These are phyloP conservation scores for Caenorhabditis sinica DNA, from an alignment of 2,888 invertebrate species.

Conservation along the genomic window DNA sequence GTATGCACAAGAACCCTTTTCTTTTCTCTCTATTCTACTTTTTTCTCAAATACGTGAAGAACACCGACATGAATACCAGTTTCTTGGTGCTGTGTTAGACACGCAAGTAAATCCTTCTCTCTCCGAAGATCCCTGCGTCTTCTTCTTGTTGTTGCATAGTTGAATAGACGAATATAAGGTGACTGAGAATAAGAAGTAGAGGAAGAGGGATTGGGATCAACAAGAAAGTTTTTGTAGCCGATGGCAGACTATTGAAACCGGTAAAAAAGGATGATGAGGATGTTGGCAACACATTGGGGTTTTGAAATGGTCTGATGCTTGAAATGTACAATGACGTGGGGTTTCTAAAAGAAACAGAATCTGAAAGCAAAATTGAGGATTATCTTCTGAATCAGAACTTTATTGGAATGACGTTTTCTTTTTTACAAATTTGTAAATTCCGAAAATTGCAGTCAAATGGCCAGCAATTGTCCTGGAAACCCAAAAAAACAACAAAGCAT, in stretches of 20 bases:
- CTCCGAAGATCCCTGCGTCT: constrained; percentile 14
- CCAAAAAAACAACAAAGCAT: constrained; percentile 5
- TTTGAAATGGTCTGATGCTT: constrained; percentile 11
- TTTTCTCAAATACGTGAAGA: constrained; percentile 10
- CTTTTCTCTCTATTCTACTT: neutral
- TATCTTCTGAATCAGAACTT: too few species aligned
- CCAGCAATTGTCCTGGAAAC: neutral
- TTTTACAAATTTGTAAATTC: too few species aligned
- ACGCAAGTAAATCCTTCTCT: constrained; percentile 47
- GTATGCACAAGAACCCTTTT: constrained; percentile 20
- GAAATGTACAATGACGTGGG: constrained; percentile 28
- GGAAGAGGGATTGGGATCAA: constrained; percentile 21
- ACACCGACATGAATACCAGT: constrained; percentile 44
- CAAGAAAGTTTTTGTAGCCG: constrained; percentile 26
- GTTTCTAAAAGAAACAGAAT: neutral
- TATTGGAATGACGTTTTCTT: too few species aligned
- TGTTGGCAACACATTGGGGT: constrained; percentile 13
- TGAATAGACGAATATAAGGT: constrained; percentile 25
- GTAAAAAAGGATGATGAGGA: constrained; percentile 20
- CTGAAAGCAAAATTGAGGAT: neutral
- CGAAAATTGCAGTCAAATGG: neutral
- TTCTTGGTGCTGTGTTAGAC: constrained; percentile 14
- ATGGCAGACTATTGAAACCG: constrained; percentile 35
- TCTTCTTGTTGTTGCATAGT: constrained; percentile 32
- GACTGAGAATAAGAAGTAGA: constrained; percentile 1